Evolutionary conservation across 2,888 invertebrate species (phyloP), one percentile per base, ranked within the genome.

Genomic region (Furcula furcula): DNA sequence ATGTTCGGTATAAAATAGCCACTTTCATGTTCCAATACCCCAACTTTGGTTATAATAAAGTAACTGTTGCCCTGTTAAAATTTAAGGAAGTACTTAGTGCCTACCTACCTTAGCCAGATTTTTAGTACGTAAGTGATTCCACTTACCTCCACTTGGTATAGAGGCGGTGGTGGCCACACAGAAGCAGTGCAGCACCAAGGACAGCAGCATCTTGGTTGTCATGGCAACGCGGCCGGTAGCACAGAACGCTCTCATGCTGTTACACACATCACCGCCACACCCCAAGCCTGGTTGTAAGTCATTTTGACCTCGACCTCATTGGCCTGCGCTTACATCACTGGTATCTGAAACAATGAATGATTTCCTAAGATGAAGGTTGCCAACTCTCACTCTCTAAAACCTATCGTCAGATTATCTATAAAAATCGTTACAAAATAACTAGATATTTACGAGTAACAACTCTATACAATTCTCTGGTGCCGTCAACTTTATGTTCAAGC

Each of bases 151-250:
- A 49, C 73, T 78, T 6, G 78, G 70, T 53, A 84, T 72, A 7
- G 84, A 79, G 13, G 84, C 79, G 33, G 86, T 85, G 52, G 83
- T 82, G 31, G 78, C 78, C 40, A 81, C 78, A 55, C 78, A 85
- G 66, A 84, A 73, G 67, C 81, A 83, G 61, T 84, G 78, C 48
- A 84, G 62, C 49, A 84, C 43, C 50, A 86, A 49, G 0, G 85
- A 76, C 12, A 84, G 67, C 49, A 84, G 69, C 83, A 84, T 83
- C 44, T 76, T 82, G 39, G 66, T 74, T 37, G 74, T 71, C 72
- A 76, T 76, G 56, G 58, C 59, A 45, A 54, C 54, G 48, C 27
- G 36, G 26, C 2, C 12, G 26, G 13, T 26, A 6, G 11, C 10
- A 3, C n/a, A n/a, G 1, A 27, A 42, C 34, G 39, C 29, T 34